These are phyloP conservation scores for Botrylloides violaceus DNA, from an alignment of 23 tunicate genomes.

Conservation along the genomic window DNA sequence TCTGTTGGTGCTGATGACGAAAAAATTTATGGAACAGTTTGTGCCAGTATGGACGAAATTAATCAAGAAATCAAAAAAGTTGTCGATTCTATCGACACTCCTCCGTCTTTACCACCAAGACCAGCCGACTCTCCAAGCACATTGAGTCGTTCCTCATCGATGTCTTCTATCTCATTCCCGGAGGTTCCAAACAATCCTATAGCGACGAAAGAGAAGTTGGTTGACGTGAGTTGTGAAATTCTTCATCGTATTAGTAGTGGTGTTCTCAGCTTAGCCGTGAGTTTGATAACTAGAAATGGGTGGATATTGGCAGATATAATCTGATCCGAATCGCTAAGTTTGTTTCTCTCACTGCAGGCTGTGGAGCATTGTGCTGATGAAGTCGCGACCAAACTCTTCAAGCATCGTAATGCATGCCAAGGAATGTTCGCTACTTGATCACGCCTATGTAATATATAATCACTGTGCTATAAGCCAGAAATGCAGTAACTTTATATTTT, in stretches of 20 bases:
- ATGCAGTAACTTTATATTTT: too few species aligned
- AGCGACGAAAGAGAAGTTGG: slow-evolving; percentile 1
- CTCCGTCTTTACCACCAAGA: slow-evolving; percentile 22
- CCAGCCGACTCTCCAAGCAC: slow-evolving; percentile 3
- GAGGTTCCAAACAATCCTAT: slow-evolving; percentile 24
- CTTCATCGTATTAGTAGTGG: too few species aligned
- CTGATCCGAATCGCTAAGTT: not conserved
- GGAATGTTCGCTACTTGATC: slow-evolving; percentile 7
- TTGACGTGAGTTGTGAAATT: slow-evolving; percentile 15
- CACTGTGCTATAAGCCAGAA: too few species aligned
- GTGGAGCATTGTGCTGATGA: slow-evolving; percentile 25
- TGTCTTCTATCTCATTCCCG: not conserved
- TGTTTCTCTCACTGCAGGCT: slow-evolving; percentile 5
- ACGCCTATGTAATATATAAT: not conserved
- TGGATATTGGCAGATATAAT: not conserved
- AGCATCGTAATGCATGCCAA: slow-evolving; percentile 22
- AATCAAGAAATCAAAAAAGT: slow-evolving; percentile 1
- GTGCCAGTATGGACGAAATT: slow-evolving; percentile 9
- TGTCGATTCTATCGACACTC: slow-evolving; percentile 5
- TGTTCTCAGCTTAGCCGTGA: too few species aligned
- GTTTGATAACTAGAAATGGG: too few species aligned
- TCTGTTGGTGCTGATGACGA: slow-evolving; percentile 4
- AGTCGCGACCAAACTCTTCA: slow-evolving; percentile 19
- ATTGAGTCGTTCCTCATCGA: not conserved
- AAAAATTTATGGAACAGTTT: slow-evolving; percentile 18